A percentile compares a stretch with the other conserved stretches of the same genome.
Conservation (phyloP, 64 coral and sea anemone species). For the Montipora foliosa region DNA sequence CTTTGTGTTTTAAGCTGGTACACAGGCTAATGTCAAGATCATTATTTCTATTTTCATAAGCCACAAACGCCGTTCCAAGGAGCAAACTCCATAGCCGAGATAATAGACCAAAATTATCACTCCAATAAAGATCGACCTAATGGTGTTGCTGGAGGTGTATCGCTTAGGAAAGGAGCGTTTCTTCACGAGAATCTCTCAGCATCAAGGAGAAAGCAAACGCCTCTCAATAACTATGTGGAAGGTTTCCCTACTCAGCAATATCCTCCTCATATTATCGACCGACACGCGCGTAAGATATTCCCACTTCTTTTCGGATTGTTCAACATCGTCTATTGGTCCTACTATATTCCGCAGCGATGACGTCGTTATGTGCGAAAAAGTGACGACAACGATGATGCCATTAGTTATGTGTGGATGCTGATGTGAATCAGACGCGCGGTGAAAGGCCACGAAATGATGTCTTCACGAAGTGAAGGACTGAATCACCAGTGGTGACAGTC, state of each 20-base stretch:
- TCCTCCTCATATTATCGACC: slow-evolving; percentile 78
- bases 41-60: not conserved
- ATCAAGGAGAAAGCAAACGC: slow-evolving; percentile 39
- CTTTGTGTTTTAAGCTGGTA: not conserved
- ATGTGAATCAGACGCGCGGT: too few relatives aligned
- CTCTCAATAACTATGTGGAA: slow-evolving; percentile 1
- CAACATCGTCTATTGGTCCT: slow-evolving; percentile 90
- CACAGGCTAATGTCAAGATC: not conserved
- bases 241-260: slow-evolving; percentile 53
- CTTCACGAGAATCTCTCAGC: slow-evolving; percentile 27
- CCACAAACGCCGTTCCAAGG: slow-evolving; percentile 27
- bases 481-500: too few relatives aligned
- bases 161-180: slow-evolving; percentile 19
- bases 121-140: not conserved
- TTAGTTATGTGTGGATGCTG: not conserved
- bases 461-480: too few relatives aligned
- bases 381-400: not conserved
- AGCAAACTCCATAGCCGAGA: not conserved
- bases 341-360: slow-evolving; percentile 71
- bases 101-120: slow-evolving; percentile 3
- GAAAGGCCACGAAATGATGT: too few relatives aligned
- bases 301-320: slow-evolving; percentile 80
- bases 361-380: not conserved
- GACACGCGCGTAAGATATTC: slow-evolving; percentile 83
- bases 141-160: not conserved